A percentile compares a stretch with the other conserved stretches of the same genome.
Conservation (phyloP, 2,888 invertebrate species). For the Aromia moschata region DNA sequence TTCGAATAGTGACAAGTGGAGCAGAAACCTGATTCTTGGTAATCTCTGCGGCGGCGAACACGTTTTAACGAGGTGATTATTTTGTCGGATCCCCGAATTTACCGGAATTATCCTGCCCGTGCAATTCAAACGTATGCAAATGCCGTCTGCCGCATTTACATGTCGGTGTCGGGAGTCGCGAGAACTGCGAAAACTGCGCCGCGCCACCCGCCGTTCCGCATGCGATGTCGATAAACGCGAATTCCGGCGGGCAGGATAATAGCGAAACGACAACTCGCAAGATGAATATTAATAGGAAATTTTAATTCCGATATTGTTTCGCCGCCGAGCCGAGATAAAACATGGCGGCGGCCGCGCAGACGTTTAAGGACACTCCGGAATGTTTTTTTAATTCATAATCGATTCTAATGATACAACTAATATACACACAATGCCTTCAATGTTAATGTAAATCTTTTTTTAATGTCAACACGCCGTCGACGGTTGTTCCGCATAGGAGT, state of each 20-base stretch:
- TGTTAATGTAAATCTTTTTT: constrained; percentile 4
- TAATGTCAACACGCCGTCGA: constrained; percentile 4
- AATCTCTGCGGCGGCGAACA: neutral
- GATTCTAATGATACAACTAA: constrained; percentile 11
- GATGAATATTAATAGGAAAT: constrained; percentile 21
- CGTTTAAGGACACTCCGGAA: constrained; percentile 4
- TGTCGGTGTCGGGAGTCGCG: constrained; percentile 36
- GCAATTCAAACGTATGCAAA: constrained; percentile 40
- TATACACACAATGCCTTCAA: constrained; percentile 10
- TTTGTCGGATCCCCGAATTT: constrained; percentile 13
- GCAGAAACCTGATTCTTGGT: neutral
- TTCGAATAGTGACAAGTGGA: no score
- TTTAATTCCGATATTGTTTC: constrained; percentile 15
- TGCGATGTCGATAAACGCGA: constrained; percentile 20
- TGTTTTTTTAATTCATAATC: constrained; percentile 1
- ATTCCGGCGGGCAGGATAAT: constrained; percentile 15
- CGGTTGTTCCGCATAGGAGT: neutral
- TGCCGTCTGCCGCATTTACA: constrained; percentile 42
- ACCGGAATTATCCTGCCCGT: constrained; percentile 24
- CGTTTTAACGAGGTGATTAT: constrained; percentile 8
- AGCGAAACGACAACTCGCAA: constrained; percentile 2
- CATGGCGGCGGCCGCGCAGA: constrained; percentile 1
- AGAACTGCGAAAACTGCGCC: constrained; percentile 25
- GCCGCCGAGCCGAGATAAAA: neutral
- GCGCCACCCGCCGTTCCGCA: no score